phyloP scores from a whole-genome alignment of 2,113 vertebrate genomes.

The Halcyon senegalensis region DNA sequence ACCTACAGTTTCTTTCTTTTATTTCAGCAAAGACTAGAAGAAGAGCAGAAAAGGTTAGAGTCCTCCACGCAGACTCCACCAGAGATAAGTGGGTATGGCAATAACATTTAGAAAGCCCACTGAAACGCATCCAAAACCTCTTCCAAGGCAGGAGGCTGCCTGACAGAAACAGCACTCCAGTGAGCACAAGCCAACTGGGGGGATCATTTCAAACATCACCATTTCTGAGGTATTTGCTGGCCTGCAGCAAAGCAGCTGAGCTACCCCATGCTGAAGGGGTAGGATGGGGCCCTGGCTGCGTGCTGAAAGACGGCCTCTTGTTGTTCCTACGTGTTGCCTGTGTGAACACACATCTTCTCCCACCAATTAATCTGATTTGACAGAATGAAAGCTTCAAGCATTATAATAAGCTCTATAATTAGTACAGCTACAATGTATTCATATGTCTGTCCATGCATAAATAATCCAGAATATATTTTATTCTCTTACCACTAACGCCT shows the following conservation, averaged over 20 bases:
- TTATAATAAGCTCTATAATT: not conserved
- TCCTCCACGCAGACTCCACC: not conserved
- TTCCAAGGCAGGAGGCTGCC: not conserved
- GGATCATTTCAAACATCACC: not conserved
- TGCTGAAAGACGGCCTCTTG: not conserved
- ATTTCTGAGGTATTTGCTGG: not conserved
- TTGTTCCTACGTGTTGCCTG: not conserved
- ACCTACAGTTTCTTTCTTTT: not conserved
- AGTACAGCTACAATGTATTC: not conserved
- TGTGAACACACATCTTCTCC: not conserved
- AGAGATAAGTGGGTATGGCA: not conserved
- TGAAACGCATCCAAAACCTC: not conserved
- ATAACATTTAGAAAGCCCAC: not conserved
- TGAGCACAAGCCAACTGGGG: not conserved
- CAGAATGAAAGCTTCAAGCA: not conserved
- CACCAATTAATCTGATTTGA: not conserved
- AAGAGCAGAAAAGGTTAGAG: not conserved
- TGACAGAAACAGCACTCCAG: not conserved
- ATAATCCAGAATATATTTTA: not conserved
- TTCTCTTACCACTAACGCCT: not conserved
- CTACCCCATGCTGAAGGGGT: not conserved
- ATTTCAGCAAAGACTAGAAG: not conserved
- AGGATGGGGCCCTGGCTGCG: fast-evolving
- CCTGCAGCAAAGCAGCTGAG: not conserved
- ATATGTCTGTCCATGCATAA: not conserved